Evolutionary conservation across 2,113 vertebrate genomes (phyloP).

Genomic region (Nestor notabilis): DNA sequence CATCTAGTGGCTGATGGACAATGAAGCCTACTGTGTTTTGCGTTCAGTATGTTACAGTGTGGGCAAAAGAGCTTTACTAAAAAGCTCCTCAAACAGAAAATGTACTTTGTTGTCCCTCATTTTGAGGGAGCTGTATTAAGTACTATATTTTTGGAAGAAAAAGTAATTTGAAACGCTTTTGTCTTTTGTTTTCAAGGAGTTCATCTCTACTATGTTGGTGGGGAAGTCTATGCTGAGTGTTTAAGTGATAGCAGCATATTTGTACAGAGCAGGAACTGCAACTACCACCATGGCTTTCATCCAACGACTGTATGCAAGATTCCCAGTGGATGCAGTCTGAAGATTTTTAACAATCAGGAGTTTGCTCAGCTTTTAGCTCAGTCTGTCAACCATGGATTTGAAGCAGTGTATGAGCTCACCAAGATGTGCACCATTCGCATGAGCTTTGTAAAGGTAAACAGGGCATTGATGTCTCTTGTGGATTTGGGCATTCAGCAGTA

Average conservation of each 20-base stretch:
- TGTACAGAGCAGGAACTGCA: constrained; percentile 97
- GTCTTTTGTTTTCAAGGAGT: constrained; percentile 81
- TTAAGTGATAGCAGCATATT: constrained; percentile 98
- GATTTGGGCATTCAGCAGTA: background rate
- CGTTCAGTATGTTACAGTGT: fast-evolving
- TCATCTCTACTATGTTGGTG: constrained; percentile 95
- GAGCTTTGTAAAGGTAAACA: constrained; percentile 95
- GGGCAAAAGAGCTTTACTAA: background rate
- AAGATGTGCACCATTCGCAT: constrained; percentile 99
- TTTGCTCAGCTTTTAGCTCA: constrained; percentile 96
- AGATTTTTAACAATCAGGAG: constrained; percentile 98
- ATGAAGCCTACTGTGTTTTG: background rate
- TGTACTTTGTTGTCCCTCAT: background rate
- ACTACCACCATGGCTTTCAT: constrained; percentile 96
- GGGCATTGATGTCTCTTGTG: background rate
- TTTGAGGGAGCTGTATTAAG: background rate
- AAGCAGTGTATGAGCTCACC: constrained; percentile 96
- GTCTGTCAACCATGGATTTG: constrained; percentile 96
- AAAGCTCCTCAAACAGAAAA: background rate
- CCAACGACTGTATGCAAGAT: constrained; percentile 98
- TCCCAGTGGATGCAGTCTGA: constrained; percentile 95
- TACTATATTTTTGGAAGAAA: background rate
- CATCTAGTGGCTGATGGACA: constrained; percentile 70
- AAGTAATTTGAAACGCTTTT: background rate
- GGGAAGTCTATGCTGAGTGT: constrained; percentile 96